Evolutionary conservation across 2,888 invertebrate genomes (phyloP), one percentile per base, ranked within the genome.

Genomic region (Prostheceraeus crozeri): DNA sequence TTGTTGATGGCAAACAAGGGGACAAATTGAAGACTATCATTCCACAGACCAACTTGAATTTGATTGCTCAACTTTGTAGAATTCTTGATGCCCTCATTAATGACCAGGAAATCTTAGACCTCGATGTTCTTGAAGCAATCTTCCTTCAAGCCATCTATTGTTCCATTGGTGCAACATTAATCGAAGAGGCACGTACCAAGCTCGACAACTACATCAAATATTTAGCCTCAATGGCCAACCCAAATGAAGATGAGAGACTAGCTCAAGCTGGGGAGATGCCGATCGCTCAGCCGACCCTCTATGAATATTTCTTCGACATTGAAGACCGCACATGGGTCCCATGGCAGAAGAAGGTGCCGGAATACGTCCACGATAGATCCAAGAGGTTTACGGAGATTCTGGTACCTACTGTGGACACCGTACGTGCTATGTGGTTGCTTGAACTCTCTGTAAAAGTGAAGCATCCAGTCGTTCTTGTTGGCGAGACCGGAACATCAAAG

Each of bases 401-500:
- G 16, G 89, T 91, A 3, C 89, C 89, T 0, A 91, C 90, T 0
- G 82, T 87, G 1, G 90, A 91, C 71, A 90, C 89, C 0, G 80
- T 87, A 6, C 79, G 86, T 46, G 83, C 85, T 0, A 85, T 84
- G 0, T 87, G 87, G 82, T 80, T 87, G 14, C 80, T 91, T 51
- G 79, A 82, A 62, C 64, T 73, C 60, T 81, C 83, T 69, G 84
- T 87, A 23, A 68, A 83, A 81, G 82, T 84, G 28, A 83, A 84
- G 72, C 80, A 85, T 46, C 89, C 91, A 0, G 84, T 88, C 0
- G 79, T 90, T 2, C 78, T 91, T 1, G 84, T 90, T 0, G 91
- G 91, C 1, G 89, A 90, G 68, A 87, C 89, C 0, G 90, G 90
- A 4, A 89, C 89, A 1, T 89, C 89, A 0, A 91, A 91, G 79